phyloP scores from a whole-genome alignment of 2,797 vertebrate species.

The Sebastes variabilis region DNA sequence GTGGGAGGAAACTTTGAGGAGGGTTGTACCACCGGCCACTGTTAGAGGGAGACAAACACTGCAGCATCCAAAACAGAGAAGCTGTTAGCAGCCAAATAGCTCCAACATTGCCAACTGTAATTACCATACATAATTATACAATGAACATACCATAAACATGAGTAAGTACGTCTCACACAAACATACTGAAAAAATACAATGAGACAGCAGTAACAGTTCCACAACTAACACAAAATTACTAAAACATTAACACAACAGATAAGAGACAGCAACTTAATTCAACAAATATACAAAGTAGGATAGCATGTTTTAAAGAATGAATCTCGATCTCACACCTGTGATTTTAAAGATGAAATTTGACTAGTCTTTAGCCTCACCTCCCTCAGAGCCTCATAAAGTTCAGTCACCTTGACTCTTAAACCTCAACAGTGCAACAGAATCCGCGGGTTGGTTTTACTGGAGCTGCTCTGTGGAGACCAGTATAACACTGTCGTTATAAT shows the following conservation, averaged over 20 bases:
- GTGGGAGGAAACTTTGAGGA: not conserved
- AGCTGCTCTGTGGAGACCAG: not conserved
- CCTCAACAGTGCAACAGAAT: slow-evolving; percentile 22
- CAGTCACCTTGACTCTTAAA: slow-evolving; percentile 20
- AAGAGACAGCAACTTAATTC: not conserved
- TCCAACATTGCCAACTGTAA: not conserved
- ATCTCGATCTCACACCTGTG: not conserved
- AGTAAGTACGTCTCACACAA: not conserved
- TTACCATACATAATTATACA: not conserved
- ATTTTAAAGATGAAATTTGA: slow-evolving; percentile 4
- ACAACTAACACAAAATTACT: not conserved
- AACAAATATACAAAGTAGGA: not conserved
- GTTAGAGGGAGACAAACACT: slow-evolving; percentile 39
- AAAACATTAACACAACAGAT: not conserved
- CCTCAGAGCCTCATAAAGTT: slow-evolving; percentile 37
- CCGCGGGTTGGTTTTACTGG: not conserved
- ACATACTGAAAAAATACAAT: not conserved
- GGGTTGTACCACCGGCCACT: not conserved
- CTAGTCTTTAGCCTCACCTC: not conserved
- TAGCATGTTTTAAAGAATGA: not conserved
- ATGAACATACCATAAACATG: not conserved
- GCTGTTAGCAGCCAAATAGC: not conserved
- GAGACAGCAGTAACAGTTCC: not conserved
- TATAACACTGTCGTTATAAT: not conserved
- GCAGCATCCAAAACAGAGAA: not conserved